Conservation (phyloP, 2,797 vertebrate genomes). For the Australoheros facetus region DNA sequence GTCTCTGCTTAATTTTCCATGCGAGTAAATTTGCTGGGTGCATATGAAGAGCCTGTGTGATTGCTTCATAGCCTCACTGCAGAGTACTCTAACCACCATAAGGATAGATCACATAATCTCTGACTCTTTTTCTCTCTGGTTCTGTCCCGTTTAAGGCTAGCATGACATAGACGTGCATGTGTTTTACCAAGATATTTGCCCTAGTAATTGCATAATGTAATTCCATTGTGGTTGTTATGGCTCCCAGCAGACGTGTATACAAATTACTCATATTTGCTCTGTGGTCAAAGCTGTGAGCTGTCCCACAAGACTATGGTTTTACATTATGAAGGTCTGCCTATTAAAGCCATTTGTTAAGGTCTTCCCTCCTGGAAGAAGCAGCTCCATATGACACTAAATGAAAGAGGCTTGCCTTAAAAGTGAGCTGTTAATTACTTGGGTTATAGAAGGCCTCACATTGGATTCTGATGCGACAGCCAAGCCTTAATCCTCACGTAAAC, state of each 20-base stretch:
- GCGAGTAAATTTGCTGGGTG: slow-evolving; percentile 75
- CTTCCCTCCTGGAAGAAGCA: slow-evolving; percentile 73
- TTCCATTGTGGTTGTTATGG: slow-evolving; percentile 79
- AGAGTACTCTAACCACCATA: slow-evolving; percentile 61
- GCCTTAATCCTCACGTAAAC: slow-evolving; percentile 70
- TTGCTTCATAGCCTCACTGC: slow-evolving; percentile 73
- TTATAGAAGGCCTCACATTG: slow-evolving; percentile 69
- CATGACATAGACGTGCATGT: slow-evolving; percentile 68
- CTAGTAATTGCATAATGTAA: slow-evolving; percentile 84
- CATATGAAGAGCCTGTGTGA: slow-evolving; percentile 74
- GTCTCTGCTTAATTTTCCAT: slow-evolving; percentile 79
- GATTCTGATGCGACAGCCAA: slow-evolving; percentile 66
- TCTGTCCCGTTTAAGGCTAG: slow-evolving; percentile 44
- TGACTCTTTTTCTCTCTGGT: slow-evolving; percentile 20
- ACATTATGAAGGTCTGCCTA: slow-evolving; percentile 82
- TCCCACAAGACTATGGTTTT: slow-evolving; percentile 77
- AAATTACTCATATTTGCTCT: slow-evolving; percentile 85
- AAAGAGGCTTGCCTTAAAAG: slow-evolving; percentile 70
- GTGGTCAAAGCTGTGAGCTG: slow-evolving; percentile 77
- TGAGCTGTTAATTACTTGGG: slow-evolving; percentile 79
- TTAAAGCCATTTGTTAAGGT: slow-evolving; percentile 86
- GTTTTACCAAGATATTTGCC: slow-evolving; percentile 76
- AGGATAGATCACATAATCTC: slow-evolving; percentile 69
- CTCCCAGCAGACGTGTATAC: slow-evolving; percentile 82
- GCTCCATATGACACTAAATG: slow-evolving; percentile 73